Base-by-base conservation (phyloP, 2,113 vertebrate genomes). In the Crotalus viridis region DNA sequence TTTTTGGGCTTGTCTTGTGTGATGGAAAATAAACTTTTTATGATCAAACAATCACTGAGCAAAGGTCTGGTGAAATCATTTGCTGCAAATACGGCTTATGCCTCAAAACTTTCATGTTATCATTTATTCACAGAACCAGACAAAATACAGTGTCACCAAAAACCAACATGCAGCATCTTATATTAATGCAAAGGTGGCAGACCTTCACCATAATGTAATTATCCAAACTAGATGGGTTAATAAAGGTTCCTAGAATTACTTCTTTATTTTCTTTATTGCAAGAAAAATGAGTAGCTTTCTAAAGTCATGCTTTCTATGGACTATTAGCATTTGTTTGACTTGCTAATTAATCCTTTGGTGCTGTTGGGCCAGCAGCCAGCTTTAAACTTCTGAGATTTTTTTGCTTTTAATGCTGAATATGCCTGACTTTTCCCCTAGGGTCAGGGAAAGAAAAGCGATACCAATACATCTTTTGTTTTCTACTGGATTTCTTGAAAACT, bases 211-310 rank as follows among this genome's bases (percentile, higher is more conserved):
- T 95, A 88, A 92, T 92, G 95, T 96, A 97, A 94, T 98, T 97
- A 96, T 94, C 94, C 96, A 1, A 96, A 94, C 93, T 95, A 89
- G 89, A 92, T 81, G 95, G 94, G 96, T 96, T 97, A 97, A 97
- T 97, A 96, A 97, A 96, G 94, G 95, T 96, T 96, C 96, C 94
- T 95, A 95, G 95, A 96, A 97, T 97, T 94, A 95, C 94, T 94
- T 95, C 91, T 96, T 94, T 55, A 96, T 95, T 96, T 96, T 96
- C 93, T 95, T 97, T 94, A 94, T 95, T 96, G 33, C 92, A 94
- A 96, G 95, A 94, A 95, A 96, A 97, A 94, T 7, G 90, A 94
- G 54, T 90, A 46, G 95, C 91, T 96, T 96, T 94, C 89, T 89
- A 93, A 95, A 95, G 92, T 91, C 1, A 0, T 95, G 89, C 90